These are phyloP conservation scores for Embiotoca jacksoni DNA, from an alignment of 2,113 vertebrate species.

Conservation along the genomic window DNA sequence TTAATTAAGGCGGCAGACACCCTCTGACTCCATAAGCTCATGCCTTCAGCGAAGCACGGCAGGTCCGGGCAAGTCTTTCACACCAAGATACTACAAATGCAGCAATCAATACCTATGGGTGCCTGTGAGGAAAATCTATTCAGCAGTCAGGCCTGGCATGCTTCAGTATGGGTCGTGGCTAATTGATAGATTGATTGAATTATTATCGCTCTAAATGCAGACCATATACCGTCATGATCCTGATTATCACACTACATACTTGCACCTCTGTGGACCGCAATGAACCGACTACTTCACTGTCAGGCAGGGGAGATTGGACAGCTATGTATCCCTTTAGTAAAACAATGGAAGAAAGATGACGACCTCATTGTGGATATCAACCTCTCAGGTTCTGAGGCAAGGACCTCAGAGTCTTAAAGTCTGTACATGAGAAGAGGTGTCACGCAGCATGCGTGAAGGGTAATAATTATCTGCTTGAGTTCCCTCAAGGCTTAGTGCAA, in stretches of 20 bases:
- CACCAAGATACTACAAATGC: conserved; percentile 6
- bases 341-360: conserved; percentile 46
- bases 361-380: conserved; percentile 25
- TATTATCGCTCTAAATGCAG: conserved; percentile 32
- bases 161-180: conserved; percentile 10
- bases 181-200: conserved; percentile 48
- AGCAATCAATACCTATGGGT: conserved; percentile 20
- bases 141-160: conserved; percentile 23
- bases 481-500: conserved; percentile 67
- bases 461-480: conserved; percentile 79
- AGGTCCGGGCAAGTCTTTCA: conserved; percentile 59
- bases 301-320: conserved; percentile 21
- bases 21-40: conserved; percentile 40
- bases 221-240: conserved; percentile 24
- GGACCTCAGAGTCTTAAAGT: conserved; percentile 41
- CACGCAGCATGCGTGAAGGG: conserved; percentile 56
- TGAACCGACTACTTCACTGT: conserved; percentile 37
- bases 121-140: conserved; percentile 29
- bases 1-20: conserved; percentile 53
- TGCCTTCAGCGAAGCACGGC: conserved; percentile 61
- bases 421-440: conserved; percentile 57
- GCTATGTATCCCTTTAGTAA: conserved; percentile 26
- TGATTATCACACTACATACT: conserved; percentile 28
- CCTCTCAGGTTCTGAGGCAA: conserved; percentile 36
- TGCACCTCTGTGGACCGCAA: conserved; percentile 21